These are phyloP conservation scores for Emys orbicularis DNA, from an alignment of 2,797 vertebrate genomes.

Conservation along the genomic window DNA sequence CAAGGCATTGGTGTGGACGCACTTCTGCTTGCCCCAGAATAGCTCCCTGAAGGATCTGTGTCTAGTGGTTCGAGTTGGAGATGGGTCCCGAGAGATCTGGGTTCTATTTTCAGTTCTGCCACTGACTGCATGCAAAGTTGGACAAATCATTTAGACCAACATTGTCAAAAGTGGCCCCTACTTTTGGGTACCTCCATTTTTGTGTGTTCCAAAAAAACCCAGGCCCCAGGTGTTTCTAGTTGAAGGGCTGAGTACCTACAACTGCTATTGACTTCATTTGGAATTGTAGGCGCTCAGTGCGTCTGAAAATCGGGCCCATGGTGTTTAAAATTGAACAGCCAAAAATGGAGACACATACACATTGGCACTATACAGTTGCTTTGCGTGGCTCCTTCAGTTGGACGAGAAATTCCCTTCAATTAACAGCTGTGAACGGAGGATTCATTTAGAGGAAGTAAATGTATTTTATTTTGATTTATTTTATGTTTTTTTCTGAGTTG, in stretches of 20 bases:
- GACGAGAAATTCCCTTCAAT: not conserved
- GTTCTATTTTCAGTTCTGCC: not conserved
- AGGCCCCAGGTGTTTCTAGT: no score
- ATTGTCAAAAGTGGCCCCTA: not conserved
- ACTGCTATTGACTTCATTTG: not conserved
- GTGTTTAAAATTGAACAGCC: not conserved
- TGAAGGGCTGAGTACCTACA: not conserved
- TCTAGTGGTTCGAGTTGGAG: not conserved
- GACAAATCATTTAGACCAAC: not conserved
- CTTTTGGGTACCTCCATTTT: not conserved
- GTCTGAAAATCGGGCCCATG: not conserved
- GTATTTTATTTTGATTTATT: not conserved
- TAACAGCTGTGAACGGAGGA: not conserved
- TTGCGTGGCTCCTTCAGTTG: not conserved
- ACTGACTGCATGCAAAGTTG: not conserved
- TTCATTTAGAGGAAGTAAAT: not conserved
- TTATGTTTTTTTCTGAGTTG: not conserved
- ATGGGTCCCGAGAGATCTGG: not conserved
- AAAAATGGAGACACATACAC: not conserved
- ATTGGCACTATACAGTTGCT: not conserved
- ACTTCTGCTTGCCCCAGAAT: not conserved
- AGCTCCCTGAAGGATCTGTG: no score
- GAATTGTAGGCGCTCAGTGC: not conserved
- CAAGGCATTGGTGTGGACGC: not conserved
- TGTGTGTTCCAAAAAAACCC: not conserved